phyloP scores from a whole-genome alignment of 2,888 invertebrate genomes.

The Priapulus caudatus region DNA sequence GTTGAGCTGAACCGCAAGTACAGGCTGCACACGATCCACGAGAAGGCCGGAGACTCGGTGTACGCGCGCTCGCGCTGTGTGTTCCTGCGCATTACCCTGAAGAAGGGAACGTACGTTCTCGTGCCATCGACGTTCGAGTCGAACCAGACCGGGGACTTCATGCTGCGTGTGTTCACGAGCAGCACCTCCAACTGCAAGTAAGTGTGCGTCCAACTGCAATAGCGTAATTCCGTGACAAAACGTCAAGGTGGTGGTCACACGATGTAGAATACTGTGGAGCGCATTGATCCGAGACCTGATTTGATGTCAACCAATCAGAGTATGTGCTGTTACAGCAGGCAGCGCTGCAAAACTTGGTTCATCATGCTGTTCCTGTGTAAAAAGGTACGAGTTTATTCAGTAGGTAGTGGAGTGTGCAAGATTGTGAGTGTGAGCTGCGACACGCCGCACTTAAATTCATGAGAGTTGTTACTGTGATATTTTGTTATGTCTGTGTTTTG shows the following conservation, averaged over 20 bases:
- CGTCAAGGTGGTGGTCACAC: not conserved
- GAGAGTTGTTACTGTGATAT: no score
- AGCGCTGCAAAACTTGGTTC: slow-evolving; percentile 4
- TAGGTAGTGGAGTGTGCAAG: no score
- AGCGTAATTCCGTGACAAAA: not conserved
- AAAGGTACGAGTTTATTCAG: no score
- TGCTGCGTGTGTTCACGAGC: slow-evolving; percentile 42
- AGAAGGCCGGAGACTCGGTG: slow-evolving; percentile 36
- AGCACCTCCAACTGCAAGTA: slow-evolving; percentile 30
- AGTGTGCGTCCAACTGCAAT: slow-evolving; percentile 14
- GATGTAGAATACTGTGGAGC: no score
- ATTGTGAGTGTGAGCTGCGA: no score
- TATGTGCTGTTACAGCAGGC: no score
- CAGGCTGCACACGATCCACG: slow-evolving; percentile 38
- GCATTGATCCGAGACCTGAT: no score
- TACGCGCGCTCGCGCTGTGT: slow-evolving; percentile 41
- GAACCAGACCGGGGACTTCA: slow-evolving; percentile 42
- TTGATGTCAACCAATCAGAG: no score
- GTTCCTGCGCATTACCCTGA: slow-evolving; percentile 36
- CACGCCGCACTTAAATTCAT: no score
- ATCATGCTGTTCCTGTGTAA: no score
- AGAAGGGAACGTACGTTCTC: slow-evolving; percentile 44
- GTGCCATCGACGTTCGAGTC: slow-evolving; percentile 48
- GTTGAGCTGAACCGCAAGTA: slow-evolving; percentile 39
- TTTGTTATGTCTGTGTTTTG: no score